Percentiles rank a stretch among this genome's conserved stretches.
Conservation (phyloP, 2,113 vertebrate genomes). For the Nothoprocta pentlandii region DNA sequence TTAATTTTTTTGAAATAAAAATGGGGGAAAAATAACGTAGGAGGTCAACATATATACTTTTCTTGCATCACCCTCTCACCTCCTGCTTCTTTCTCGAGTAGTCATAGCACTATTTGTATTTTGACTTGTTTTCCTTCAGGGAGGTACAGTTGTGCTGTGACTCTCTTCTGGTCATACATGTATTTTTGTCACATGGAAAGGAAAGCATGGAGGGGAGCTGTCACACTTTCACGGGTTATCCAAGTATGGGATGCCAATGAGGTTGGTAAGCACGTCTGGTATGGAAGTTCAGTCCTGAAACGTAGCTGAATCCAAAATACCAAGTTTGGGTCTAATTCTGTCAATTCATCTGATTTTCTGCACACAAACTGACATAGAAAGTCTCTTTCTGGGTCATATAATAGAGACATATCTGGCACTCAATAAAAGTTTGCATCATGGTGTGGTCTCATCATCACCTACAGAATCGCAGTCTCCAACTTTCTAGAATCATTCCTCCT, state of each 20-base stretch:
- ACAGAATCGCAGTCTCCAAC: neutral
- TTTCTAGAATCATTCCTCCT: neutral
- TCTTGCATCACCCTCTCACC: neutral
- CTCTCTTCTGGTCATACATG: neutral
- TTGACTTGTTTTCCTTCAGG: neutral
- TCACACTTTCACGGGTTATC: neutral
- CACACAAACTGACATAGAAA: neutral
- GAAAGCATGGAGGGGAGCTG: neutral
- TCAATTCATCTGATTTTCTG: neutral
- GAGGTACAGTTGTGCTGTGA: neutral
- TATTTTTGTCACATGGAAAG: neutral
- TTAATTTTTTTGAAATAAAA: constrained; percentile 22
- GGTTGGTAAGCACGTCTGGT: neutral
- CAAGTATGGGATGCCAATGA: neutral
- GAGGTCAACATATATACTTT: neutral
- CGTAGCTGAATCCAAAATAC: neutral
- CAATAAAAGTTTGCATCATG: neutral
- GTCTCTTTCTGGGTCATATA: neutral
- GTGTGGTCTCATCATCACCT: neutral
- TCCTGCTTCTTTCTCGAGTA: neutral
- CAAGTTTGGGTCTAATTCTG: neutral
- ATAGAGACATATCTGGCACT: neutral
- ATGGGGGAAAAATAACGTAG: neutral
- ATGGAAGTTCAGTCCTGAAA: neutral
- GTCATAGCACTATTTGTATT: neutral